These are phyloP conservation scores for Thamnaconus septentrionalis DNA, from an alignment of 2,113 vertebrate genomes.

Conservation along the genomic window DNA sequence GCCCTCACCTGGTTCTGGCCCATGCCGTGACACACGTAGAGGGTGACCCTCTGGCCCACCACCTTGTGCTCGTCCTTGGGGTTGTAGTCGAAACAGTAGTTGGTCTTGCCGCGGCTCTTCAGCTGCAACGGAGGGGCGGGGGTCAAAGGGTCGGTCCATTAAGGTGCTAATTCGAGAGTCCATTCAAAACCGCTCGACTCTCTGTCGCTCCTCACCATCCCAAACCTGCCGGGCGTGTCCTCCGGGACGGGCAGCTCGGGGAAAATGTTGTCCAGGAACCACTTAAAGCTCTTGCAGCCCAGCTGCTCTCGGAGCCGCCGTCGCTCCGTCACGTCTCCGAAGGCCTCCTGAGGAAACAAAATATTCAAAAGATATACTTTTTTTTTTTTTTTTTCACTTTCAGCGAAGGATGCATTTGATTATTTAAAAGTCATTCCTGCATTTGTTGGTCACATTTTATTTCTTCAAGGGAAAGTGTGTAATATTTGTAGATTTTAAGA, in stretches of 20 bases:
- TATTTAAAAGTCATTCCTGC: no score
- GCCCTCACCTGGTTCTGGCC: slow-evolving; percentile 93
- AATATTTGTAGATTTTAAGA: no score
- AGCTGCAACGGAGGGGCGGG: slow-evolving; percentile 71
- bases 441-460: no score
- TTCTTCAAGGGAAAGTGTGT: no score
- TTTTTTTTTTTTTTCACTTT: no score
- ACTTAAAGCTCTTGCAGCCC: slow-evolving; percentile 88
- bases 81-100: slow-evolving; percentile 95
- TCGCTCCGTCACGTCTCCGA: slow-evolving; percentile 90
- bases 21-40: slow-evolving; percentile 94
- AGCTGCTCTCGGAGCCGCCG: slow-evolving; percentile 81
- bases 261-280: slow-evolving; percentile 92
- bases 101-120: slow-evolving; percentile 82
- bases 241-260: slow-evolving; percentile 89
- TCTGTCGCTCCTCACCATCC: slow-evolving; percentile 81
- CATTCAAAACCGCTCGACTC: no score
- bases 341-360: slow-evolving; percentile 83
- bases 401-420: no score
- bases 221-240: slow-evolving; percentile 88
- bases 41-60: slow-evolving; percentile 81
- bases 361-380: neutral
- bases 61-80: slow-evolving; percentile 79
- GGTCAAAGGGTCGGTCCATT: no score
- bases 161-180: no score